Base-by-base conservation (phyloP, 1,140 invertebrate genomes). In the Drosophila nigrodunni region DNA sequence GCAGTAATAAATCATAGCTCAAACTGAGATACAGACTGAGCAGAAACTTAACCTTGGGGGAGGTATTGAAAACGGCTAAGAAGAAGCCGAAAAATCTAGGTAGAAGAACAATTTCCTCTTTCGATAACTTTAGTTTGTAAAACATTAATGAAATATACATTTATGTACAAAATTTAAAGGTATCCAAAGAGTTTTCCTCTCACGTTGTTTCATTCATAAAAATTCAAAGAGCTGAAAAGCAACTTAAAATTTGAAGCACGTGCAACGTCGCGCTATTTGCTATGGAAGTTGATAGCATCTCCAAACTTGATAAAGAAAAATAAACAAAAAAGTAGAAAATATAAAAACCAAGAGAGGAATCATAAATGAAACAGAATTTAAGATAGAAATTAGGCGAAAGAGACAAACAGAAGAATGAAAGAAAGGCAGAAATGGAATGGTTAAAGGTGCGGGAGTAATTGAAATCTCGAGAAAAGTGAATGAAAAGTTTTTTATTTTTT, bases 351-450 rank as follows among this genome's bases (percentile, higher is more conserved):
- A 49, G 34, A 37, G 11, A 49, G 59, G 68, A 58, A 64, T 75
- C 73, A 71, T 72, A 74, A 82, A 77, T 74, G 59, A 88, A 82
- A 77, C 78, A 74, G 75, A 87, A 87, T 82, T 88, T 82, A 61
- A 65, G 82, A 87, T 79, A 64, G 52, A 82, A 80, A 82, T 80
- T 64, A 67, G 43, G 50, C 67, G 65, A 77, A 75, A 50, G 13
- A 41, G 54, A 39, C 18, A 21, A 21, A 21, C 18, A 21, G 18
- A 37, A 37, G 39, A 62, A 55, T 2, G 9, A 8, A 37, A 37
- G 39, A 62, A 55, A 11, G 9, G 1, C 3, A 4, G 41, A 4
- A n/a, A n/a, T 1, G n/a, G n/a, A 43, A 43, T 5, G 41, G 11
- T 13, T 43, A 43, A 73, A 75, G 72, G 78, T 81, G 82, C 72